Conservation (phyloP, 2,797 vertebrate species). For the Choloepus didactylus region DNA sequence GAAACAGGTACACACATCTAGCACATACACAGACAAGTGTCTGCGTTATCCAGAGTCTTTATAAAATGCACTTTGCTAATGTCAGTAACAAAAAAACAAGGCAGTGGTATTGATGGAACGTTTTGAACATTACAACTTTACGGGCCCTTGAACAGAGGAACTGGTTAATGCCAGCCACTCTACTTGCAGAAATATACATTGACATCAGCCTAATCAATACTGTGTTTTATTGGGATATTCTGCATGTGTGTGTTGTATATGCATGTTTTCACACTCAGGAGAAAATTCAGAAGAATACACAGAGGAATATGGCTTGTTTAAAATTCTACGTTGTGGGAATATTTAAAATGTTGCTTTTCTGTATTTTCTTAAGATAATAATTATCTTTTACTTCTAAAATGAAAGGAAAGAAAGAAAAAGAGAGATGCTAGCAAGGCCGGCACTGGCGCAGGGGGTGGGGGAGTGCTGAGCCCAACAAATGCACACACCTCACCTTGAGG, state of each 20-base stretch:
- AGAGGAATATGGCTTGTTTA: background rate
- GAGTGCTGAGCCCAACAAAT: background rate
- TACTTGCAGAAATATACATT: background rate
- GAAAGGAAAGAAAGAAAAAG: background rate
- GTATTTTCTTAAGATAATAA: background rate
- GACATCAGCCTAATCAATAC: background rate
- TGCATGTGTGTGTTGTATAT: background rate
- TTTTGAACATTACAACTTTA: background rate
- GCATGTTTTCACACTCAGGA: background rate
- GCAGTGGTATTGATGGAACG: background rate
- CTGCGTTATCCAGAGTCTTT: background rate
- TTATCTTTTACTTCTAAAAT: background rate
- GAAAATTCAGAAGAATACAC: background rate
- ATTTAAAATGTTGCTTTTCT: background rate
- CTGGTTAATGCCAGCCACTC: background rate
- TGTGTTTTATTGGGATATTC: background rate
- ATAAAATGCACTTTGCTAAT: background rate
- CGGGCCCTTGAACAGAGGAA: background rate
- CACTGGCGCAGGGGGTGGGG: fast-evolving
- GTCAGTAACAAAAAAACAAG: background rate
- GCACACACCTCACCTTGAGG: too few relatives aligned
- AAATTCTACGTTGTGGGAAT: background rate
- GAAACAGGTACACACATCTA: background rate
- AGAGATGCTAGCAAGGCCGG: background rate
- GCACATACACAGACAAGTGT: background rate